Base-by-base conservation (phyloP, 2,888 invertebrate genomes). In the Eristalis arbustorum region DNA sequence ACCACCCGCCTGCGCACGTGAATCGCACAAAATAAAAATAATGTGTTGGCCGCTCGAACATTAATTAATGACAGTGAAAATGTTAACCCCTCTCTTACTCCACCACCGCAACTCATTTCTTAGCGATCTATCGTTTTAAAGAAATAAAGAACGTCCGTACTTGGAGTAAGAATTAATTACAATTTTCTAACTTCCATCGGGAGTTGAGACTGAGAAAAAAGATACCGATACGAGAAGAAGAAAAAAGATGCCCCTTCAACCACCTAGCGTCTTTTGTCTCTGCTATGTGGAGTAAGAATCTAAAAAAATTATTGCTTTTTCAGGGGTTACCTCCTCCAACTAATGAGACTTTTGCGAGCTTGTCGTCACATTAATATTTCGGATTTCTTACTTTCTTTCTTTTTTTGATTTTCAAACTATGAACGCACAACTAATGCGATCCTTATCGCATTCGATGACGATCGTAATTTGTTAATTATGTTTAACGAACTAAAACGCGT, bases 401-500 rank as follows among this genome's bases (percentile, higher is more conserved):
- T 66, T 40, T 37, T 68, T 28, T 59, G 34, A 5, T 57, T n/a
- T n/a, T 69, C 49, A 8, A 71, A 69, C 14, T 61, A 72, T 49
- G 59, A 77, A 56, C 59, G 68, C 49, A 37, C 31, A 49, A 56
- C 49, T 42, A 73, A 76, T 77, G 66, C 42, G 81, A 84, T 85
- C 59, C 68, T 78, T 83, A 83, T 83, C 83, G 49, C 18, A n/a
- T 23, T 59, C 62, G 69, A 68, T 71, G 71, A 64, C 75, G 75
- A 83, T 87, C 74, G 75, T 78, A 83, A 83, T 87, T 87, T 79
- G 87, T 87, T 87, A 83, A 83, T 87, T 87, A 83, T 83, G 87
- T 87, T 87, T 79, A 87, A 87, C 87, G 87, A 87, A 79, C 83
- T 87, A 87, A 79, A 83, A 83, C 87, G 87, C 69, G 57, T 34